A percentile compares a stretch with the other conserved stretches of the same genome.
Conservation (phyloP, 2,797 vertebrate species). For the Acridotheres tristis region DNA sequence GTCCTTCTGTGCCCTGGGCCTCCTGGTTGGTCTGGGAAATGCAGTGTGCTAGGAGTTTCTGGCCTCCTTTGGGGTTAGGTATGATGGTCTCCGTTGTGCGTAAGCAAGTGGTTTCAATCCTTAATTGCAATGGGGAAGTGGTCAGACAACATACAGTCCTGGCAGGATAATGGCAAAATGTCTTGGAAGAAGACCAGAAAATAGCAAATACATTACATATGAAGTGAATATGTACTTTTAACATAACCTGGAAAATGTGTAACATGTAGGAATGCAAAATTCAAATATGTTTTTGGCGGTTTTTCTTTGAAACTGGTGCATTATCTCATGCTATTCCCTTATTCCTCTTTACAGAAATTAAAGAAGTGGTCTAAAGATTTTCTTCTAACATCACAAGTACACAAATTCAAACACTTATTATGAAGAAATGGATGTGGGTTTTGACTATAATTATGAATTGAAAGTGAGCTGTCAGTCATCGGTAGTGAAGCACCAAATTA, state of each 20-base stretch:
- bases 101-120: constrained; percentile 84
- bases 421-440: constrained; percentile 61
- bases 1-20: constrained; percentile 61
- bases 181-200: constrained; percentile 74
- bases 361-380: constrained; percentile 41
- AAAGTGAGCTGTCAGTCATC: constrained; percentile 24
- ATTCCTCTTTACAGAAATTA: constrained; percentile 48
- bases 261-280: background rate
- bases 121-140: constrained; percentile 84
- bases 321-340: background rate
- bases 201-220: constrained; percentile 61
- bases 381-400: constrained; percentile 41
- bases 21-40: constrained; percentile 71
- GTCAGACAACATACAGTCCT: constrained; percentile 78
- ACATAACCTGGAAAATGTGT: constrained; percentile 38
- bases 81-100: constrained; percentile 81
- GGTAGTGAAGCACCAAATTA: background rate
- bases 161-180: constrained; percentile 72
- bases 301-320: background rate
- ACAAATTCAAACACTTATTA: constrained; percentile 35
- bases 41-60: constrained; percentile 76
- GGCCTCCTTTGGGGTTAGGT: constrained; percentile 79
- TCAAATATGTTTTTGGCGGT: background rate
- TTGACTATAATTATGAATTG: constrained; percentile 36
- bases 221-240: constrained; percentile 58